These are phyloP conservation scores for Copsychus sechellarum DNA, from an alignment of 2,113 vertebrate genomes.

Conservation along the genomic window DNA sequence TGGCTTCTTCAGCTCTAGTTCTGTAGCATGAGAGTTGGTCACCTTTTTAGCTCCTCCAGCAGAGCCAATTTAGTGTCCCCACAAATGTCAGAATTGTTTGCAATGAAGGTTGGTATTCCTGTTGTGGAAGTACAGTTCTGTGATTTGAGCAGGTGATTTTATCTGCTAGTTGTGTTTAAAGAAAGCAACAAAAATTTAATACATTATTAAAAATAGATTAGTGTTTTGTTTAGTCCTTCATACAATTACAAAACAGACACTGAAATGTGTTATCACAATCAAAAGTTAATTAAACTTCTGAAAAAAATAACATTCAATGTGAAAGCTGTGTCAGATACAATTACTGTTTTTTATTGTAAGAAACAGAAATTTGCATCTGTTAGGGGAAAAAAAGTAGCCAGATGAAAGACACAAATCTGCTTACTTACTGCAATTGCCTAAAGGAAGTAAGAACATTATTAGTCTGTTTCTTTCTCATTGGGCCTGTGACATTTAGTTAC, in stretches of 20 bases:
- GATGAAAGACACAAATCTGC: neutral
- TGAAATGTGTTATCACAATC: constrained; percentile 1
- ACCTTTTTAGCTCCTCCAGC: neutral
- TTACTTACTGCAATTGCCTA: neutral
- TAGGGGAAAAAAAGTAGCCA: neutral
- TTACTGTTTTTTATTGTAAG: neutral
- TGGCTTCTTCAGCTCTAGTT: neutral
- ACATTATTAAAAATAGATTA: neutral
- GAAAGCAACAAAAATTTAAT: neutral
- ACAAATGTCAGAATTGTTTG: neutral
- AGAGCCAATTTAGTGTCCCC: neutral
- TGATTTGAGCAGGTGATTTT: neutral
- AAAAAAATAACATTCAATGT: neutral
- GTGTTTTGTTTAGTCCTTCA: constrained; percentile 16
- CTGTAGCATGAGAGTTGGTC: neutral
- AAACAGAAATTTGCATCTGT: neutral
- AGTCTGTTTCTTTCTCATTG: neutral
- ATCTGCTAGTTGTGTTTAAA: neutral
- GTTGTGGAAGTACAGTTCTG: neutral
- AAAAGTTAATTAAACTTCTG: constrained; percentile 29
- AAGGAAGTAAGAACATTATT: neutral
- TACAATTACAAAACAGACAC: constrained; percentile 18
- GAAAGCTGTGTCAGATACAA: neutral
- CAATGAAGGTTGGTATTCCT: neutral
- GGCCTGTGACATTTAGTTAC: neutral